phyloP scores from a whole-genome alignment of 2,113 vertebrate species.

The Bufo gargarizans region DNA sequence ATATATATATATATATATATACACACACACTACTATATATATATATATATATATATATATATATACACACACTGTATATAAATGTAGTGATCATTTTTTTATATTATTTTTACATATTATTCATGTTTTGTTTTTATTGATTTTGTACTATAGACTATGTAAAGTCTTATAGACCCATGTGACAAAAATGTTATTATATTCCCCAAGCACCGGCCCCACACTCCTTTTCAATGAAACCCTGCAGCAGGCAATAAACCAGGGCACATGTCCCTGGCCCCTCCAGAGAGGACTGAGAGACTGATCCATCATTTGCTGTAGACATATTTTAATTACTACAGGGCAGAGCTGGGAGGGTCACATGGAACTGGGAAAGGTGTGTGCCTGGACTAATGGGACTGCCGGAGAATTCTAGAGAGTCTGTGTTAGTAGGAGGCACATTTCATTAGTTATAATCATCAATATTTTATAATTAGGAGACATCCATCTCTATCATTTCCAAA shows the following conservation, averaged over 20 bases:
- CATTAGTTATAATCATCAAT: slow-evolving; percentile 26
- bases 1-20: too few relatives aligned
- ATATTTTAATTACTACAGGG: slow-evolving; percentile 52
- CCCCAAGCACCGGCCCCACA: slow-evolving; percentile 14
- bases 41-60: too few relatives aligned
- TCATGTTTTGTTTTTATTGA: not conserved
- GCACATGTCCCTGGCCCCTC: slow-evolving; percentile 37
- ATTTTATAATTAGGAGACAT: slow-evolving; percentile 9
- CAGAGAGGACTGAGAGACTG: slow-evolving; percentile 38
- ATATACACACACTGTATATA: too few relatives aligned
- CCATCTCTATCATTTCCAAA: not conserved
- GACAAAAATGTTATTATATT: slow-evolving; percentile 4
- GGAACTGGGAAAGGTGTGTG: slow-evolving; percentile 17
- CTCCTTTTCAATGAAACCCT: slow-evolving; percentile 15
- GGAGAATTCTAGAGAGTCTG: not conserved
- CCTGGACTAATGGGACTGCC: slow-evolving; percentile 23
- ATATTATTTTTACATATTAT: not conserved
- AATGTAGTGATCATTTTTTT: too few relatives aligned
- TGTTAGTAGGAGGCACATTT: not conserved
- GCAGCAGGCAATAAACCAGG: slow-evolving; percentile 50
- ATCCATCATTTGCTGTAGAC: slow-evolving; percentile 48
- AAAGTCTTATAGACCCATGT: not conserved
- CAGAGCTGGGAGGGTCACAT: slow-evolving; percentile 28
- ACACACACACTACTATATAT: too few relatives aligned
- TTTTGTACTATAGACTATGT: not conserved